Evolutionary conservation across 2,113 vertebrate species (phyloP).

Genomic region (Nyctereutes procyonoides): DNA sequence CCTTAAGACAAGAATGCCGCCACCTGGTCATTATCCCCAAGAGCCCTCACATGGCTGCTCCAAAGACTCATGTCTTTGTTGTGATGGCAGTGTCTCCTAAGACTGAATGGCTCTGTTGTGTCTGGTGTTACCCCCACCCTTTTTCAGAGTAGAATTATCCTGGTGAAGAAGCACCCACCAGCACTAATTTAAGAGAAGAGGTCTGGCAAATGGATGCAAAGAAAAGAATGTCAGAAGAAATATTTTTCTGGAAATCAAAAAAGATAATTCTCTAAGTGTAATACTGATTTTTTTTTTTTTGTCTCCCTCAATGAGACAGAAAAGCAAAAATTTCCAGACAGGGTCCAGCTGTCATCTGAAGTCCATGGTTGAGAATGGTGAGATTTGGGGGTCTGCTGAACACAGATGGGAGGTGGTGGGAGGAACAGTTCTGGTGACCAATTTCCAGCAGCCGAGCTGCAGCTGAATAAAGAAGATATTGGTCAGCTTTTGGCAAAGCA

Average conservation of each 20-base stretch:
- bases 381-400: conserved; percentile 31
- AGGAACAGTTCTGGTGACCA: not conserved
- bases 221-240: not conserved
- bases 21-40: conserved; percentile 39
- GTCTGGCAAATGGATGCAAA: conserved; percentile 16
- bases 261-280: not conserved
- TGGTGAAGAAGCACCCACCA: not conserved
- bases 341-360: conserved; percentile 60
- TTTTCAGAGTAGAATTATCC: conserved; percentile 1
- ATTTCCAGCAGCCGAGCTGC: not conserved
- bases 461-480: not conserved
- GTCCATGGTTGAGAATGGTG: conserved; percentile 5
- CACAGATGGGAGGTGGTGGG: not conserved
- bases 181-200: not conserved
- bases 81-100: rapidly evolving
- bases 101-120: not conserved
- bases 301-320: not conserved
- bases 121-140: not conserved
- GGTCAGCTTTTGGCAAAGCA: not conserved
- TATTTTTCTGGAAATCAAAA: conserved; percentile 16
- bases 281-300: not conserved
- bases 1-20: not conserved
- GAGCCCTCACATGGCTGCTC: not conserved
- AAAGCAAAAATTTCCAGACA: conserved; percentile 38
- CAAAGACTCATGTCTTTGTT: not conserved